Conservation (phyloP, 1,140 invertebrate species). For the Drosophila varians region DNA sequence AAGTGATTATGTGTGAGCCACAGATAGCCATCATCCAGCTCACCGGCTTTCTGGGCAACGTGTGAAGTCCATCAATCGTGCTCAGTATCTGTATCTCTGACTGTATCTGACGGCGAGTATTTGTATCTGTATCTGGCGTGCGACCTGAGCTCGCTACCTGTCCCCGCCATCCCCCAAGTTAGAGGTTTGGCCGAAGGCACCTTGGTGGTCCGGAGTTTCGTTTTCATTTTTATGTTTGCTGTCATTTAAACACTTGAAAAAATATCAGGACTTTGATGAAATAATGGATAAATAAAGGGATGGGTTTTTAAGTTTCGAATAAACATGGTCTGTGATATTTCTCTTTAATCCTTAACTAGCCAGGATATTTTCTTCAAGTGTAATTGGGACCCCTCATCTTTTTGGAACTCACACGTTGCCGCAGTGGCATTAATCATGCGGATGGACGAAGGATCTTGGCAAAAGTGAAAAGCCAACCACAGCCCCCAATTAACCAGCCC, state of each 20-base stretch:
- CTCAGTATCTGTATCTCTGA: conserved; percentile 30
- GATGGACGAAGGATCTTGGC: conserved; percentile 21
- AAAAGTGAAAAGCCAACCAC: conserved; percentile 19
- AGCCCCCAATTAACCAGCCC: conserved; percentile 64
- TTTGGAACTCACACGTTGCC: conserved; percentile 72
- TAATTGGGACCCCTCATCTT: conserved; percentile 26
- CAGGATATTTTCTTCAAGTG: conserved; percentile 1
- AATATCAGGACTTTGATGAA: not conserved
- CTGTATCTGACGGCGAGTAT: conserved; percentile 26
- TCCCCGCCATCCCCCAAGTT: not conserved
- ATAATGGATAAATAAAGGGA: too few relatives aligned
- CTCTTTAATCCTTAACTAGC: too few relatives aligned
- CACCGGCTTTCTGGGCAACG: conserved; percentile 12
- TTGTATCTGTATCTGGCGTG: conserved; percentile 50
- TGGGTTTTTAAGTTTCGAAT: too few relatives aligned
- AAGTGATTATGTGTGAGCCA: conserved; percentile 54
- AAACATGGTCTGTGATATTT: too few relatives aligned
- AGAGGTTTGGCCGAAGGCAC: conserved; percentile 18
- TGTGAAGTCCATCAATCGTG: conserved; percentile 65
- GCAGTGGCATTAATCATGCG: conserved; percentile 75
- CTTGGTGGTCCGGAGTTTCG: conserved; percentile 73
- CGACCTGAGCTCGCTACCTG: conserved; percentile 48
- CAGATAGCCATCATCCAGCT: conserved; percentile 63
- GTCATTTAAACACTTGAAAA: conserved; percentile 25
- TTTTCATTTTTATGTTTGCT: conserved; percentile 74